phyloP scores from a whole-genome alignment of 2,113 vertebrate species.

The Xiphias gladius region DNA sequence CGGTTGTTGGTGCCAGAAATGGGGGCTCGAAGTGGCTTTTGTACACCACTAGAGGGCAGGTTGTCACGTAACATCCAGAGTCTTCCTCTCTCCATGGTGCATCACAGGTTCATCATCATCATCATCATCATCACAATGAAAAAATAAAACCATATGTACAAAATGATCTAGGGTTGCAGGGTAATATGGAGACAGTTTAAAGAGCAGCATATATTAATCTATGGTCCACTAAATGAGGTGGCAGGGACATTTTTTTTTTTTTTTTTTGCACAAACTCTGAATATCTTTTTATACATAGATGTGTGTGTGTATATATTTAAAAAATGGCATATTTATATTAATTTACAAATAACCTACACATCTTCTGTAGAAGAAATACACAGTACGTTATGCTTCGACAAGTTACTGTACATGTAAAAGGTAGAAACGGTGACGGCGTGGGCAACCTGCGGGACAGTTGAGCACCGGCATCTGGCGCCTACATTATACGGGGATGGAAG shows the following conservation, averaged over 20 bases:
- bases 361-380: constrained; percentile 92
- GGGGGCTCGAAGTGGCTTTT: constrained; percentile 27
- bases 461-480: constrained; percentile 80
- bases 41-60: constrained; percentile 68
- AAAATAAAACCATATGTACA: constrained; percentile 84
- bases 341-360: constrained; percentile 92
- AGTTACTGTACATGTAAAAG: constrained; percentile 93
- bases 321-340: constrained; percentile 94
- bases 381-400: constrained; percentile 90
- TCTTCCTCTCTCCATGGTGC: constrained; percentile 76
- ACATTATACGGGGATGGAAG: constrained; percentile 19
- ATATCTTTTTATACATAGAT: constrained; percentile 87
- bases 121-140: constrained; percentile 87
- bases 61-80: constrained; percentile 52
- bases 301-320: constrained; percentile 80
- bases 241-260: constrained; percentile 77
- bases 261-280: constrained; percentile 89
- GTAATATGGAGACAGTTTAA: constrained; percentile 81
- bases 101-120: constrained; percentile 82
- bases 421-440: constrained; percentile 82
- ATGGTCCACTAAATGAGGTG: constrained; percentile 87
- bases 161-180: constrained; percentile 85
- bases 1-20: constrained; percentile 28
- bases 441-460: constrained; percentile 76
- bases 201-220: constrained; percentile 90